phyloP scores from a whole-genome alignment of 2,113 vertebrate species.

The Cryptoleucopteryx plumbea region DNA sequence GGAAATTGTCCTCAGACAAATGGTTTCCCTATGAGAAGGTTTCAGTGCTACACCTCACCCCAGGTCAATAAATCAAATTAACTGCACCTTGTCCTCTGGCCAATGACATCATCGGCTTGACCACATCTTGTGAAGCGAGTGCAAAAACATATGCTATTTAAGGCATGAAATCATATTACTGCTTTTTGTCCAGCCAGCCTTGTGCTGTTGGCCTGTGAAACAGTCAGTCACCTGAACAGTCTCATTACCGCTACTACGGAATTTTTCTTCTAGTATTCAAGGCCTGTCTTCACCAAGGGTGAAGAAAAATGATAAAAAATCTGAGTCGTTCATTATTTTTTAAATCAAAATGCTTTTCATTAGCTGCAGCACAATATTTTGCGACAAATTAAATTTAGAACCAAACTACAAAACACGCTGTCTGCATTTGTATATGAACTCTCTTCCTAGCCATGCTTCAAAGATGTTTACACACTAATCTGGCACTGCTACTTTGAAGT shows the following conservation, averaged over 20 bases:
- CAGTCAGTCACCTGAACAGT: conserved; percentile 60
- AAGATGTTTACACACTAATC: conserved; percentile 33
- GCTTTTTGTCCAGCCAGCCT: conserved; percentile 63
- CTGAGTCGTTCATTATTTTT: neutral
- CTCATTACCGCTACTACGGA: conserved; percentile 22
- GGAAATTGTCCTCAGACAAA: conserved; percentile 79
- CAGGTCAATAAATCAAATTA: conserved; percentile 82
- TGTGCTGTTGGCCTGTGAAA: conserved; percentile 46
- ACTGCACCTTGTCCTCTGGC: conserved; percentile 79
- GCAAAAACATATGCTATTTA: conserved; percentile 74
- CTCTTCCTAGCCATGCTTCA: neutral
- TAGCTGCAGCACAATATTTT: conserved; percentile 28
- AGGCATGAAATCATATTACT: conserved; percentile 71
- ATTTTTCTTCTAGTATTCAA: neutral
- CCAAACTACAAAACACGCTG: neutral
- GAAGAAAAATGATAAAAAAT: conserved; percentile 36
- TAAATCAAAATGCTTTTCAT: conserved; percentile 52
- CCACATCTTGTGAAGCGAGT: conserved; percentile 71
- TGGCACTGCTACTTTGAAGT: conserved; percentile 1
- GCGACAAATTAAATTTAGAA: conserved; percentile 55
- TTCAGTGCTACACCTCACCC: conserved; percentile 76
- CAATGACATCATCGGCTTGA: conserved; percentile 80
- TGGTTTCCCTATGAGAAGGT: conserved; percentile 77
- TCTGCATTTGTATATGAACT: neutral
- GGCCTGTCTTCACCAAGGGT: neutral